Base-by-base conservation (phyloP, 1,140 invertebrate genomes). In the Capitella teleta region DNA sequence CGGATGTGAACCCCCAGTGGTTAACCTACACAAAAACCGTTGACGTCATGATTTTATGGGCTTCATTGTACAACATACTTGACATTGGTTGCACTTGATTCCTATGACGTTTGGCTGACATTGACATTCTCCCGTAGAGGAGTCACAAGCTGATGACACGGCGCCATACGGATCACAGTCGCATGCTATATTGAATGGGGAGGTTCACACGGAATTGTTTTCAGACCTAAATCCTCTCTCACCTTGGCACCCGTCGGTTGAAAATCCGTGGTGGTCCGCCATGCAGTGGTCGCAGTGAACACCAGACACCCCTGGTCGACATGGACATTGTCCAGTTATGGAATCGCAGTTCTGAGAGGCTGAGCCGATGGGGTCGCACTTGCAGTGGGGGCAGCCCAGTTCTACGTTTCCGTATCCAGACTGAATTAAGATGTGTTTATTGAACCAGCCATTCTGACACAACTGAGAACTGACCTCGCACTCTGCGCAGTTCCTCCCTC, bases 241-340 rank as follows among this genome's bases (percentile, higher is more conserved):
- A 69, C 68, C 62, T 32, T 49, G 25, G 53, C 68, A 71, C 10
- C 68, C 68, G 48, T 1, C 77, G 68, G 3, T 66, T 65, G 34
- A 56, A 53, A 42, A 54, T 49, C 26, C 57, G 42, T 85, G 24
- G 92, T 89, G 79, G 60, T 92, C 76, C 0, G 88, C 79, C 26
- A 86, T 88, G 73, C 95, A 99, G 55, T 80, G 77, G 63, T 98
- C 85, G 72, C 95, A 99, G 61, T 87, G 87, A 51, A 84, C 78
- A 10, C 95, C 95, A 36, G 88, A 87, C 51, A 98, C 95, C 16
- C 78, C 95, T 54, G 82, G 79, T 53, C 82, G 78, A 75, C 95
- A 99, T 5, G 28, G 32, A 57, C 70, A 72, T 38, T 55, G 54
- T 6, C 70, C 70, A 19, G 49, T 58, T 24, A 55, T 28, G 4